Evolutionary conservation across 2,113 vertebrate species (phyloP).

Genomic region (Oncorhynchus nerka): DNA sequence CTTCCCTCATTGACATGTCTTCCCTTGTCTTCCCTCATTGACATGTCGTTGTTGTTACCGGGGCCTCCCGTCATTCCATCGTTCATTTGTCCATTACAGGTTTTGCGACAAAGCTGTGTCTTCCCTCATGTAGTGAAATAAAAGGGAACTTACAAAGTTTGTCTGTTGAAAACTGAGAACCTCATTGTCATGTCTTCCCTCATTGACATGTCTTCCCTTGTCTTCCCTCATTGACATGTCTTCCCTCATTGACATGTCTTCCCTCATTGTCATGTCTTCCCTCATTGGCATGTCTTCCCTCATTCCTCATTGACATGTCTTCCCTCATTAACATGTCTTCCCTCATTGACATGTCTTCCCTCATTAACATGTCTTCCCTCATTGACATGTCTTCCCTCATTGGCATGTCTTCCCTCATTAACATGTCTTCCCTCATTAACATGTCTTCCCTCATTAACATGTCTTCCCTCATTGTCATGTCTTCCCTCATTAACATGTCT

Average conservation of each 20-base stretch:
- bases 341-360: conserved; percentile 23
- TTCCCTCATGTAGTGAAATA: conserved; percentile 99
- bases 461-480: too few species aligned
- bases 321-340: conserved; percentile 15
- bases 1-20: conserved; percentile 50
- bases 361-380: conserved; percentile 30
- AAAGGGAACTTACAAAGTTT: too few species aligned
- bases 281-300: too few species aligned
- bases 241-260: neutral
- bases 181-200: conserved; percentile 67
- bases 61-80: conserved; percentile 76
- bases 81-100: conserved; percentile 90
- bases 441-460: too few species aligned
- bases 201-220: neutral
- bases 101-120: conserved; percentile 86
- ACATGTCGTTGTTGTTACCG: too few species aligned
- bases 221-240: conserved; percentile 49
- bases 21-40: neutral
- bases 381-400: conserved; percentile 34
- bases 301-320: conserved; percentile 26
- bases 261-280: conserved; percentile 34
- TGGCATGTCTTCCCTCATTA: conserved; percentile 33
- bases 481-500: conserved; percentile 35
- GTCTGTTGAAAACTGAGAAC: conserved; percentile 72
- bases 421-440: conserved; percentile 29